Conservation (phyloP, 2,797 vertebrate genomes). For the Brachymystax lenok region DNA sequence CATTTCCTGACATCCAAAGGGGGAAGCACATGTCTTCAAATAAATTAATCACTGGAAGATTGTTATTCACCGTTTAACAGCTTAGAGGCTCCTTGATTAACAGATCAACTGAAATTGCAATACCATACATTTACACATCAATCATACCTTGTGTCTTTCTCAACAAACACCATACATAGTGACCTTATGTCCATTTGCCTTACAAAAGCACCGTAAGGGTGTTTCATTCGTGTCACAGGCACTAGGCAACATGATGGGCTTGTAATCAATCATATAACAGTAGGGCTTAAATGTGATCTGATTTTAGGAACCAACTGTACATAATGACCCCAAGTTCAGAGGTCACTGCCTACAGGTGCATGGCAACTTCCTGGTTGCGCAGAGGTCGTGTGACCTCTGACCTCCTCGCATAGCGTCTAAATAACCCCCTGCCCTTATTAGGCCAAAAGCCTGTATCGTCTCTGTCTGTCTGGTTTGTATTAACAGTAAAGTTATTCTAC, state of each 20-base stretch:
- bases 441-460: neutral
- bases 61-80: neutral
- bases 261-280: neutral
- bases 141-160: conserved; percentile 3
- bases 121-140: neutral
- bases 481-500: too few species aligned
- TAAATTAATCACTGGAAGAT: neutral
- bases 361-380: too few species aligned
- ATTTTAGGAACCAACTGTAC: neutral
- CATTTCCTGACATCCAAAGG: neutral
- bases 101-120: neutral
- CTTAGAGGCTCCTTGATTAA: conserved; percentile 1
- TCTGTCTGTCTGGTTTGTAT: neutral
- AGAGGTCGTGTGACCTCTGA: too few species aligned
- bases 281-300: neutral
- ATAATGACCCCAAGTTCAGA: neutral
- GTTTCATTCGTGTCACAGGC: neutral
- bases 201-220: neutral
- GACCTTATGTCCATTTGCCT: neutral
- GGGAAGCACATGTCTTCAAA: neutral
- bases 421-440: too few species aligned
- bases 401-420: too few species aligned
- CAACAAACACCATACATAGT: neutral
- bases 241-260: neutral
- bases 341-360: neutral